Base-by-base conservation (phyloP, 23 tunicate genomes). In the Diplosoma virens region DNA sequence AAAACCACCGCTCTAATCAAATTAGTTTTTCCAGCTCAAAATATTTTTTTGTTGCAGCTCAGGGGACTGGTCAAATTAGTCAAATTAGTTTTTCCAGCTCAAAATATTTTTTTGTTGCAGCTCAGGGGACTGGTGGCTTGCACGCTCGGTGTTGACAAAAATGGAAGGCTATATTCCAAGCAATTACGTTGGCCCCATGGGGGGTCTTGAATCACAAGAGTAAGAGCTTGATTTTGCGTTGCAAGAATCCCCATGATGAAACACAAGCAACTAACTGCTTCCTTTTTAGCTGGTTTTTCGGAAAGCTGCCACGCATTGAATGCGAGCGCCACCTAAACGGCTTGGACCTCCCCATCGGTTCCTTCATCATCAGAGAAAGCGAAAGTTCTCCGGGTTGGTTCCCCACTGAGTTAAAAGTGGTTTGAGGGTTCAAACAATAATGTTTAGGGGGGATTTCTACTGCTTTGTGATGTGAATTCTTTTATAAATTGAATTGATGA, bases 111-210 rank as follows among this genome's bases (percentile, higher is more conserved):
- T 34, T 17, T 67, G 24, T 65, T 72, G 55, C 59, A 84, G 89
- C n/a, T 65, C 71, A 28, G 93, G 95, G 1, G 95, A 88, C 58
- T 88, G 95, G 95, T 88, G 95, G 95, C 75, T 58, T 17, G 95
- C 95, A 0, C 55, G 84, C 46, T 69, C 76, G 5, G 73, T 56
- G 0, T 25, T 58, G 5, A 32, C 73, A 18, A 82, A 73, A 45
- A 35, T 33, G 46, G 85, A 81, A 45, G 95, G 95, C 24, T 88
- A 88, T 36, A 86, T 82, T 0, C 95, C 95, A 31, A 76, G 83
- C 46, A 88, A 88, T 65, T 88, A 88, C 69, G 95, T 88, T 20
- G 95, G 90, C 5, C 88, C 88, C 1, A 54, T 77, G 73, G 95
- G 87, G 1, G 82, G 85, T 0, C 30, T 88, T 21, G 83, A 88